These are phyloP conservation scores for Odontesthes bonariensis DNA, from an alignment of 2,113 vertebrate genomes.

Conservation along the genomic window DNA sequence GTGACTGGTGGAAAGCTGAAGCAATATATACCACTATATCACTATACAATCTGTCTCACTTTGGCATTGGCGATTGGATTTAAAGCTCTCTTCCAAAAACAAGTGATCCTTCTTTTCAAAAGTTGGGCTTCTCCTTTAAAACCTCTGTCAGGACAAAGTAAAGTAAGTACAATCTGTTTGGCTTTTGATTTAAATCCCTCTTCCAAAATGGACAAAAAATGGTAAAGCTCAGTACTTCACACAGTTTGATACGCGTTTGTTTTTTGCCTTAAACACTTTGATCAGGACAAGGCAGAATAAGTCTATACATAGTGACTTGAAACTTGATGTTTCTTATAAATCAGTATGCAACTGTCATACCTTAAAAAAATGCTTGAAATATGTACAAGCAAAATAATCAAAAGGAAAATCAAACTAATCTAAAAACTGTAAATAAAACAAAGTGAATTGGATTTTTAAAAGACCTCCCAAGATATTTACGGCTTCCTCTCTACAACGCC, in stretches of 20 bases:
- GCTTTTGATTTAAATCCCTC: neutral
- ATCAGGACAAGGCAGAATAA: neutral
- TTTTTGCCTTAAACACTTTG: neutral
- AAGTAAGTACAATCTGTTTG: too few relatives aligned
- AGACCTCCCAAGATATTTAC: slow-evolving; percentile 15
- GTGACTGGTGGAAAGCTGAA: neutral
- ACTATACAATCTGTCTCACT: too few relatives aligned
- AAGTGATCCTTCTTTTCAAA: too few relatives aligned
- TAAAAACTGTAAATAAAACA: slow-evolving; percentile 12
- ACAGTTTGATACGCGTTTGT: neutral
- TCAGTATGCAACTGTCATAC: neutral
- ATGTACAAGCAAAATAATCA: neutral
- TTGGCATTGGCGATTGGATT: too few relatives aligned
- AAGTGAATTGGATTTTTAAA: slow-evolving; percentile 15
- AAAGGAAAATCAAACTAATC: neutral
- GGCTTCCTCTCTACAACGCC: slow-evolving; percentile 29
- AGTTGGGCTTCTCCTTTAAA: too few relatives aligned
- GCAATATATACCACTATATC: neutral
- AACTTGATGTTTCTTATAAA: neutral
- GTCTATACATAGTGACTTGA: neutral
- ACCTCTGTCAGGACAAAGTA: too few relatives aligned
- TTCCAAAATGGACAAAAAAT: neutral
- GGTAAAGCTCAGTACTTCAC: neutral
- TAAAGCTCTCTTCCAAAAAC: too few relatives aligned
- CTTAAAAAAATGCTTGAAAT: neutral